Conservation (phyloP, 2,113 vertebrate genomes). For the Noctilio leporinus region DNA sequence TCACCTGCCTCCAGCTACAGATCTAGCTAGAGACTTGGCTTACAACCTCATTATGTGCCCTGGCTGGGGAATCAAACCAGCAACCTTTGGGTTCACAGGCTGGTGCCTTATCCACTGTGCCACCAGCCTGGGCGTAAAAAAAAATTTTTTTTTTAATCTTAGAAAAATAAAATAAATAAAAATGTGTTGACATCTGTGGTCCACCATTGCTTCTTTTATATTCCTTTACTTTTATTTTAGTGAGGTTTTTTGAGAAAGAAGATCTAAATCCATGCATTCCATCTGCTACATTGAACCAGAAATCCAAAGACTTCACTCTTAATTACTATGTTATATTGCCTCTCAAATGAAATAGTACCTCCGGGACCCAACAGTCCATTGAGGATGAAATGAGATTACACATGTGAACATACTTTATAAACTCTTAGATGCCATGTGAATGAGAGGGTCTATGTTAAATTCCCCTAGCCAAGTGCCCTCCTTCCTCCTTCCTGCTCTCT, state of each 20-base stretch:
- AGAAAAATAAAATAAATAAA: too few species aligned
- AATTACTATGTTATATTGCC: conserved; percentile 25
- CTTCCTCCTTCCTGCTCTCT: not conserved
- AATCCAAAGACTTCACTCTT: not conserved
- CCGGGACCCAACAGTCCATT: not conserved
- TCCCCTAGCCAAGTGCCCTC: not conserved
- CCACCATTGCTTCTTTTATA: conserved; percentile 14
- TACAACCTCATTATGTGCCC: too few species aligned
- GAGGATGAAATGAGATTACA: conserved; percentile 32
- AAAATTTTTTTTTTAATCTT: too few species aligned
- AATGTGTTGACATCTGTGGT: conserved; percentile 17
- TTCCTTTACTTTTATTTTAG: conserved; percentile 40
- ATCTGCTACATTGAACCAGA: conserved; percentile 42
- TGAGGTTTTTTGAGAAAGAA: conserved; percentile 9
- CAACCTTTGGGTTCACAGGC: too few species aligned
- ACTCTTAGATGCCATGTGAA: not conserved
- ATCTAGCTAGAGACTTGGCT: too few species aligned
- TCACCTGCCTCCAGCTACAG: too few species aligned
- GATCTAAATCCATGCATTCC: conserved; percentile 35
- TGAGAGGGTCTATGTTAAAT: not conserved
- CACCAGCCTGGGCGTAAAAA: too few species aligned
- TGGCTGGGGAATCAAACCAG: too few species aligned
- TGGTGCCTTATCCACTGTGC: too few species aligned
- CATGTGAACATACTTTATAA: not conserved
- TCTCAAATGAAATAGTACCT: conserved; percentile 35